Base-by-base conservation (phyloP, 1,140 invertebrate genomes). In the Drosophila insularis region DNA sequence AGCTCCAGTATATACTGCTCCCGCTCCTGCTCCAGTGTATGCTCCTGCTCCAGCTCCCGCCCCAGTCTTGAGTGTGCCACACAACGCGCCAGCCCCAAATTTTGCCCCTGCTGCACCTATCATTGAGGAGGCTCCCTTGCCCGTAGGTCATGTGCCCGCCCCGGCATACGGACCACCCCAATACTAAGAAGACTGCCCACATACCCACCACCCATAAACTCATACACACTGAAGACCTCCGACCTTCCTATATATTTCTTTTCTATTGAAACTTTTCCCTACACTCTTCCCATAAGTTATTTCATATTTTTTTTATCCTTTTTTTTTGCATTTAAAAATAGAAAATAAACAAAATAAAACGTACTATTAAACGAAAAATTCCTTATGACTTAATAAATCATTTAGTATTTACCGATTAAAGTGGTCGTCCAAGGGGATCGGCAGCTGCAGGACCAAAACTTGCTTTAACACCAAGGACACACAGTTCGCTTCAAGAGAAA, bases 111-210 rank as follows among this genome's bases (percentile, higher is more conserved):
- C 64, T 0, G 74, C 78, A 37, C 35, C 35, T 13, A 8, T 37
- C 0, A 63, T 74, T 0, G 70, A 89, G 46, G 84, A 89, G 55
- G 66, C 53, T 13, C 10, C 43, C 0, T 54, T 89, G 63, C 85
- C 80, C 37, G 37, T 87, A 35, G 80, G 82, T 11, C 87, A 90
- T 50, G 58, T 69, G 2, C 87, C 87, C 4, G 87, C 87, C 61
- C 87, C 81, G 72, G 81, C 72, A 40, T 90, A 90, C 43, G 87
- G 89, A n/a, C 87, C 89, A 63, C 78, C 89, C 0, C 68, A 63
- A 4, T 87, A 68, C 37, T 86, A 86, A 68, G 31, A 61, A 21
- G 27, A 53, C 39, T 10, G 32, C 40, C 19, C 37, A 60, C 67
- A 62, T 54, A 40, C 46, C 23, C 55, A 65, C 59, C 46, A 62